Conservation (phyloP, 2,113 vertebrate genomes). For the Apodemus speciosus region DNA sequence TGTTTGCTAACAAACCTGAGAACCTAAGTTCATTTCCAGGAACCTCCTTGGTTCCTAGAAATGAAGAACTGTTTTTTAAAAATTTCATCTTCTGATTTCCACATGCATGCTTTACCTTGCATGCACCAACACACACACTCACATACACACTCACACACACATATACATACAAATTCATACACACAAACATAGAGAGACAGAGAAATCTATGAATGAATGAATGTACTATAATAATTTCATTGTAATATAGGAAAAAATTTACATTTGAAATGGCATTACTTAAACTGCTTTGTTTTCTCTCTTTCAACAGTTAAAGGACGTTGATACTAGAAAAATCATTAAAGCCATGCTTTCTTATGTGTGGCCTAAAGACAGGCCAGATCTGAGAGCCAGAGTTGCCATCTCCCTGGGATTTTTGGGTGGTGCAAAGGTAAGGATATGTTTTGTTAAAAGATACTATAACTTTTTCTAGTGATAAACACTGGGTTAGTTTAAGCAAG, state of each 20-base stretch:
- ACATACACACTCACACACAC: too few species aligned
- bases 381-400: conserved; percentile 93
- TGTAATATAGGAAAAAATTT: not conserved
- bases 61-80: not conserved
- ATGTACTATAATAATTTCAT: not conserved
- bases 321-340: conserved; percentile 92
- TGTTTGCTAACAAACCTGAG: not conserved
- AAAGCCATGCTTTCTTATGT: conserved; percentile 95
- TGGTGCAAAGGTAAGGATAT: conserved; percentile 92
- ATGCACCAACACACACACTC: not conserved
- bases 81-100: not conserved
- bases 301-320: conserved; percentile 91
- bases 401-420: conserved; percentile 93
- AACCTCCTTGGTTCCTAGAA: not conserved
- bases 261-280: conserved; percentile 60
- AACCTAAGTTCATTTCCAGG: not conserved
- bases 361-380: conserved; percentile 96
- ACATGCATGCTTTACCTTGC: not conserved
- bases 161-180: not conserved
- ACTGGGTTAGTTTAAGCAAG: not conserved
- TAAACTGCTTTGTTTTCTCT: conserved; percentile 63
- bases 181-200: too few species aligned
- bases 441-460: conserved; percentile 32
- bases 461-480: conserved; percentile 35
- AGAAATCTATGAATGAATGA: not conserved